These are phyloP conservation scores for Hypotaenidia okinawae DNA, from an alignment of 2,797 vertebrate genomes.

Conservation along the genomic window DNA sequence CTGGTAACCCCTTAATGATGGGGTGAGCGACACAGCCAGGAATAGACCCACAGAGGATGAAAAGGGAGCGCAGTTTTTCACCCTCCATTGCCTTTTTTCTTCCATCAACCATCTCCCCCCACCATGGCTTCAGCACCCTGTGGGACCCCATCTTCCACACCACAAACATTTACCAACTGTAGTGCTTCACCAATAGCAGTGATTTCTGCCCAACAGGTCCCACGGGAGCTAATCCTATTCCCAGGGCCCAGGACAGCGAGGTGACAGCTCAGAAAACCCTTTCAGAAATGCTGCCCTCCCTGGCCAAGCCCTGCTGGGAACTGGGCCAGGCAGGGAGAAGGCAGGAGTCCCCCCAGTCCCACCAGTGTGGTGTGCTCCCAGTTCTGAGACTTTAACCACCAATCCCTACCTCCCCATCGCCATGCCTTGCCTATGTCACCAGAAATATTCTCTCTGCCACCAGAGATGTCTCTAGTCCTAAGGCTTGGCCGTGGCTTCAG, in stretches of 20 bases:
- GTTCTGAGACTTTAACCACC: neutral
- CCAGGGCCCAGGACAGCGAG: fast-evolving
- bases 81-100: neutral
- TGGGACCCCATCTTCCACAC: conserved; percentile 20
- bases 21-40: conserved; percentile 28
- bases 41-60: conserved; percentile 48
- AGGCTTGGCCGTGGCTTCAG: neutral
- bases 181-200: neutral
- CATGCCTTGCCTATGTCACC: neutral
- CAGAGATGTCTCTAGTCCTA: neutral
- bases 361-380: neutral
- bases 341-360: neutral
- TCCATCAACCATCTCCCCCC: neutral
- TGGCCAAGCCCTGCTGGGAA: neutral
- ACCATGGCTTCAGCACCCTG: neutral
- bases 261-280: neutral
- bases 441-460: neutral
- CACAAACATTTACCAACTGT: neutral
- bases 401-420: fast-evolving
- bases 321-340: neutral
- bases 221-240: neutral
- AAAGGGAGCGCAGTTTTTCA: conserved; percentile 37
- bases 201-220: neutral
- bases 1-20: conserved; percentile 66
- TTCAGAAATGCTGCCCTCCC: neutral